These are phyloP conservation scores for Salvelinus fontinalis DNA, from an alignment of 2,113 vertebrate species.

Conservation along the genomic window DNA sequence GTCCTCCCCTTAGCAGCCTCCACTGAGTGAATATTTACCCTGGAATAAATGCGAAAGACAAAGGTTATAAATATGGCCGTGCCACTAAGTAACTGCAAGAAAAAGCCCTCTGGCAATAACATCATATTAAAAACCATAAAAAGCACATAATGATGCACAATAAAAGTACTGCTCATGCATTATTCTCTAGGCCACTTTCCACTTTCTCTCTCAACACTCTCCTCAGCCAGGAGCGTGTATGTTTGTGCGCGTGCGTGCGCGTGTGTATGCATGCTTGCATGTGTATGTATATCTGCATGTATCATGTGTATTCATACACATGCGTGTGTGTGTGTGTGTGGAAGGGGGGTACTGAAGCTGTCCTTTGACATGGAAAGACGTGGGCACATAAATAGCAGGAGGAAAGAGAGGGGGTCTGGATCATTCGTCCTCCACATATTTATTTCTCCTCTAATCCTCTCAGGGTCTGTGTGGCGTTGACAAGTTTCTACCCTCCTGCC, in stretches of 20 bases:
- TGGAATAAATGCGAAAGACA: background rate
- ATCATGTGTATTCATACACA: no score
- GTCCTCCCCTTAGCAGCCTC: no score
- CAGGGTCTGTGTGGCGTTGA: slow-evolving; percentile 51
- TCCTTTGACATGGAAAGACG: background rate
- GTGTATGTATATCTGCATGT: background rate
- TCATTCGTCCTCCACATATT: slow-evolving; percentile 50
- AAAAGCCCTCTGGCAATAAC: background rate
- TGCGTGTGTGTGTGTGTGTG: background rate
- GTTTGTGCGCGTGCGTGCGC: background rate
- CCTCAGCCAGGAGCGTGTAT: background rate
- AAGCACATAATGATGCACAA: slow-evolving; percentile 4
- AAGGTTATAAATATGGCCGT: background rate
- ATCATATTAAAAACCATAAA: slow-evolving; percentile 10
- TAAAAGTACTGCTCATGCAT: background rate
- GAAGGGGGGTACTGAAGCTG: background rate
- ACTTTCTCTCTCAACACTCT: background rate
- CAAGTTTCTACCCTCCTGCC: slow-evolving; percentile 34
- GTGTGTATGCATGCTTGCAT: background rate
- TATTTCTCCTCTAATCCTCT: slow-evolving; percentile 52
- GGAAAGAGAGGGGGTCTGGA: slow-evolving; percentile 2
- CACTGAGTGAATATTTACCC: background rate
- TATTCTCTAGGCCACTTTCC: background rate
- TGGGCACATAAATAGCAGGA: background rate
- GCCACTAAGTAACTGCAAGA: slow-evolving; percentile 4